A percentile compares a stretch with the other conserved stretches of the same genome.
These are phyloP conservation scores for Anolis apletophallus DNA, from an alignment of 2,797 vertebrate genomes.

Conservation along the genomic window DNA sequence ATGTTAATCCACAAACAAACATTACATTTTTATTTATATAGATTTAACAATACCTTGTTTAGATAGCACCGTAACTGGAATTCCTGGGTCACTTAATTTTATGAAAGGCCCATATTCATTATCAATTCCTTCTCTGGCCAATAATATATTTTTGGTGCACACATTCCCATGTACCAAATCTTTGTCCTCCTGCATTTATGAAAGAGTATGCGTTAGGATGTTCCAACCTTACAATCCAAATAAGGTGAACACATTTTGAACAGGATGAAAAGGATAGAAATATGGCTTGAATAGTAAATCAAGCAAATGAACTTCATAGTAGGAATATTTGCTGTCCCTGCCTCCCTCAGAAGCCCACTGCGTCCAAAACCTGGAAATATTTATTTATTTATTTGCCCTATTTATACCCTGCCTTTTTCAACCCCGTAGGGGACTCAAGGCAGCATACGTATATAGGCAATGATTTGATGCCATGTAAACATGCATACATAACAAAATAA, in stretches of 20 bases:
- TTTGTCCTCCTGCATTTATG: constrained; percentile 90
- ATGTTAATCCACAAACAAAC: too few species aligned
- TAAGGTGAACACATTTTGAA: neutral
- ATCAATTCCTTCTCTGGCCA: constrained; percentile 91
- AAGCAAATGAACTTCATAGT: neutral
- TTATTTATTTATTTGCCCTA: too few species aligned
- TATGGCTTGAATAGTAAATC: neutral
- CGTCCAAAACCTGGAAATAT: neutral
- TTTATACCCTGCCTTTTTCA: too few species aligned
- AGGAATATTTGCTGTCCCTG: neutral
- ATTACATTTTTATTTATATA: too few species aligned
- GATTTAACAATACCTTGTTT: constrained; percentile 85
- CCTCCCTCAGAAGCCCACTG: neutral
- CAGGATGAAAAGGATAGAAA: neutral
- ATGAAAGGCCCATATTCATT: constrained; percentile 91
- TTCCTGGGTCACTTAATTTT: constrained; percentile 96
- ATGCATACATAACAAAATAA: too few species aligned
- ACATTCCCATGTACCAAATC: constrained; percentile 95
- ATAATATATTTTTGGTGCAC: constrained; percentile 94
- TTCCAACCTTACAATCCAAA: neutral
- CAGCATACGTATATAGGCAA: too few species aligned
- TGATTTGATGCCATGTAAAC: too few species aligned
- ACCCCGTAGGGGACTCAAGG: too few species aligned
- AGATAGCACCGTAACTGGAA: constrained; percentile 91
- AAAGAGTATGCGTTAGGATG: constrained; percentile 2